Conservation (phyloP, 1,140 invertebrate genomes). For the Diabrotica undecimpunctata region DNA sequence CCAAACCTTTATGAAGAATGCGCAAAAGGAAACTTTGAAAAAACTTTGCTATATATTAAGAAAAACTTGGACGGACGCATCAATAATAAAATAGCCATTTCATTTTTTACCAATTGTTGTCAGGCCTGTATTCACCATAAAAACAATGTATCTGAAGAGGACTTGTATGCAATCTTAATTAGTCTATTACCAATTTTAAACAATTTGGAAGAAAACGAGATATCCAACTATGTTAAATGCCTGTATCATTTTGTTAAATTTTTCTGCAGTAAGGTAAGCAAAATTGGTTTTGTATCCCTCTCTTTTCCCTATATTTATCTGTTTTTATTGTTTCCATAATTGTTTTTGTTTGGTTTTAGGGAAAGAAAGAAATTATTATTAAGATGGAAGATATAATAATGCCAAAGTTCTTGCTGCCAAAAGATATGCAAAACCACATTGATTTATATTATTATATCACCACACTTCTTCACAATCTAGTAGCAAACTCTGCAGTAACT, state of each 20-base stretch:
- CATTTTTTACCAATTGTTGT: constrained; percentile 3
- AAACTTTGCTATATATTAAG: neutral
- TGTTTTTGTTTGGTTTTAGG: constrained; percentile 8
- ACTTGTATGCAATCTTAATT: constrained; percentile 5
- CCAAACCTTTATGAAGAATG: neutral
- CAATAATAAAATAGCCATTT: constrained; percentile 5
- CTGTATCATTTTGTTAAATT: constrained; percentile 9
- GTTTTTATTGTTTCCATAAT: neutral
- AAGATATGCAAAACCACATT: neutral
- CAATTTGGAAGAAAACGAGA: constrained; percentile 11
- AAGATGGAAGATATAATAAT: constrained; percentile 16
- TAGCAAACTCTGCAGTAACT: constrained; percentile 6
- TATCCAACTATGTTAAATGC: constrained; percentile 8
- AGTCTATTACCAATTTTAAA: constrained; percentile 1
- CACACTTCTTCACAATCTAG: constrained; percentile 8
- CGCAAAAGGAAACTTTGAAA: constrained; percentile 10
- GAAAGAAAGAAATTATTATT: neutral
- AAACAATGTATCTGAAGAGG: constrained; percentile 4
- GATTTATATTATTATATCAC: constrained; percentile 4
- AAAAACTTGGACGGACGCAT: neutral
- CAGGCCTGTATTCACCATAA: neutral
- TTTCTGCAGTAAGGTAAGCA: constrained; percentile 9
- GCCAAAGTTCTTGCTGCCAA: constrained; percentile 7
- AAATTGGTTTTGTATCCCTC: neutral
- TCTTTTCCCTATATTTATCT: neutral